Conservation (phyloP, 2,797 vertebrate genomes). For the Poecile montanus region DNA sequence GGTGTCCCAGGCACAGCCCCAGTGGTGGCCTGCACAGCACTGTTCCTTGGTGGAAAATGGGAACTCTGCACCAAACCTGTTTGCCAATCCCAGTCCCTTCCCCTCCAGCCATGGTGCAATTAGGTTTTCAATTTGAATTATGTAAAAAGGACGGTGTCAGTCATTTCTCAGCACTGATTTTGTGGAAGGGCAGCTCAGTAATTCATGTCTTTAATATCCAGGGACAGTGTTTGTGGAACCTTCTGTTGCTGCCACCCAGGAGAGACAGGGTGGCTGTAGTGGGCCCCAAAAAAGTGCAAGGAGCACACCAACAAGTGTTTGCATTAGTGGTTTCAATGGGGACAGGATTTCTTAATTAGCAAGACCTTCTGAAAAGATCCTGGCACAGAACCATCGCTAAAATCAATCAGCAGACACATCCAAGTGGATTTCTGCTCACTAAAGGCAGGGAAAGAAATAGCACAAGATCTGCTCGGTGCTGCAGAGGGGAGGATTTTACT, state of each 20-base stretch:
- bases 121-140: background rate
- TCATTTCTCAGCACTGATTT: background rate
- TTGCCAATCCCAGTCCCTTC: background rate
- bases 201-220: background rate
- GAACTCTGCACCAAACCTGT: background rate
- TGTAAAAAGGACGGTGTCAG: background rate
- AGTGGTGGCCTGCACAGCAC: fast-evolving
- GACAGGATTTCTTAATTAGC: background rate
- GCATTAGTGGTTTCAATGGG: background rate
- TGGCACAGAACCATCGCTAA: background rate
- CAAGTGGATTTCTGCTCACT: background rate
- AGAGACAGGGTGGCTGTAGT: background rate
- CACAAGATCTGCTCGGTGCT: background rate
- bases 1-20: background rate
- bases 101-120: background rate
- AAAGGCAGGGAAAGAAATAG: background rate
- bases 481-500: background rate
- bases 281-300: background rate
- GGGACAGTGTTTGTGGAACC: background rate
- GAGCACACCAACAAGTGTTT: background rate
- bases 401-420: background rate
- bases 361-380: background rate
- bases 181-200: background rate
- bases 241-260: background rate
- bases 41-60: background rate